Conservation (phyloP, 2,888 invertebrate genomes). For the Schizotus pectinicornis region DNA sequence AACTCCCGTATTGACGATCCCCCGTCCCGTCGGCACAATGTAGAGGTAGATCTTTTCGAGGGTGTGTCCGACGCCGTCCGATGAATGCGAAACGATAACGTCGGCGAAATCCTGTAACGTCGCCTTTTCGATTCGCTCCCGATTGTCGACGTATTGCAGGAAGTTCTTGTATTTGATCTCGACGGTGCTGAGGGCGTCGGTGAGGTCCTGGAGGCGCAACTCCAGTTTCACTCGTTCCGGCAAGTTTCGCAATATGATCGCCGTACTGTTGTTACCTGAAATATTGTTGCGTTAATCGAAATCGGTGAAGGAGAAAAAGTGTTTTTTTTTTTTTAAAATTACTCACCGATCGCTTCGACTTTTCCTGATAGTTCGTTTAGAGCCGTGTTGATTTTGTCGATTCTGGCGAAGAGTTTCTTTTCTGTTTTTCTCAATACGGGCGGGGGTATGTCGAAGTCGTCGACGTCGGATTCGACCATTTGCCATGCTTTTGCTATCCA, state of each 20-base stretch:
- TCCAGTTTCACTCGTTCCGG: constrained; percentile 56
- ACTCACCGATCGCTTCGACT: constrained; percentile 43
- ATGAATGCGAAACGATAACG: constrained; percentile 71
- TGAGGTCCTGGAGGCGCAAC: constrained; percentile 66
- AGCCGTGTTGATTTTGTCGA: constrained; percentile 55
- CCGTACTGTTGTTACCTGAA: constrained; percentile 16
- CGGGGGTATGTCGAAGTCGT: constrained; percentile 62
- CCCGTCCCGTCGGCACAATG: constrained; percentile 64
- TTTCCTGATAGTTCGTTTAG: constrained; percentile 56
- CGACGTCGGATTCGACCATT: constrained; percentile 62
- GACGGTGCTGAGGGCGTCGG: constrained; percentile 66
- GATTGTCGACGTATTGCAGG: constrained; percentile 62
- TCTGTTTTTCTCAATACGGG: constrained; percentile 69
- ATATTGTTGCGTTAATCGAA: not conserved
- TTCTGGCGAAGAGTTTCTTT: constrained; percentile 64
- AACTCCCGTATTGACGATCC: constrained; percentile 46
- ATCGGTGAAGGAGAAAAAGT: not conserved
- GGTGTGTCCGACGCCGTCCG: constrained; percentile 68
- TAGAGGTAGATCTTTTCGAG: constrained; percentile 71
- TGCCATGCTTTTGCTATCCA: constrained; percentile 70
- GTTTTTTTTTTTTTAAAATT: not conserved
- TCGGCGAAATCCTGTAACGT: constrained; percentile 76
- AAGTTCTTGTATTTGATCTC: constrained; percentile 66
- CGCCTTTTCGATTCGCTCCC: constrained; percentile 61
- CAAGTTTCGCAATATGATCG: constrained; percentile 1